These are phyloP conservation scores for Anas bahamensis DNA, from an alignment of 2,797 vertebrate species.

Conservation along the genomic window DNA sequence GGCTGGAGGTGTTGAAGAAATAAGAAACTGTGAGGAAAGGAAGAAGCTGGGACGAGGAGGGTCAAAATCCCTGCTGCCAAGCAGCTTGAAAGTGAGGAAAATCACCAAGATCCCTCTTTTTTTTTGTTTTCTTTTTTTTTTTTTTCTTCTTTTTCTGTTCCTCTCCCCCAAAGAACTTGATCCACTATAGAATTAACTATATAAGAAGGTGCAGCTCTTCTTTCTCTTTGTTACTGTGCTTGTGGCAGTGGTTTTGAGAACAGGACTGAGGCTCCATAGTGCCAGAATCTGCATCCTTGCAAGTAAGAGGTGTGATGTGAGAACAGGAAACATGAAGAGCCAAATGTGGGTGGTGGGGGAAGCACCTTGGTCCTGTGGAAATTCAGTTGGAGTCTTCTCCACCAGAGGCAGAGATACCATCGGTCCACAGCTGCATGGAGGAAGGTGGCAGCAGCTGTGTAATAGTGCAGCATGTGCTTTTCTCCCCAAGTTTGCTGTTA, in stretches of 20 bases:
- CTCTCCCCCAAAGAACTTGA: neutral
- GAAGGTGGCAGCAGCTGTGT: neutral
- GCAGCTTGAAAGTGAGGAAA: neutral
- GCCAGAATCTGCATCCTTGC: neutral
- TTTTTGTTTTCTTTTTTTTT: neutral
- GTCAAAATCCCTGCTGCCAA: conserved; percentile 46
- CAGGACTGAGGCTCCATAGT: neutral
- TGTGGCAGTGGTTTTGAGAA: neutral
- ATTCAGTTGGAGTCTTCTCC: neutral
- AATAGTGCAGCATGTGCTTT: neutral
- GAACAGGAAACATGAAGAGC: neutral
- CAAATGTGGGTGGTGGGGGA: neutral
- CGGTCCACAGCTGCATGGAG: neutral
- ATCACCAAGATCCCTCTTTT: neutral
- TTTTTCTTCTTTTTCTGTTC: neutral
- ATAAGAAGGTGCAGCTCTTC: neutral
- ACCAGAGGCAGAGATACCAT: neutral
- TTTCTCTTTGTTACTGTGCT: neutral
- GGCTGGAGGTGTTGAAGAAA: conserved; percentile 25
- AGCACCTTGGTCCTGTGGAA: neutral
- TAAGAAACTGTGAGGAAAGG: neutral
- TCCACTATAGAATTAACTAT: neutral
- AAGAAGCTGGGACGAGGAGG: neutral
- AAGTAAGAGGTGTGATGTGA: neutral
- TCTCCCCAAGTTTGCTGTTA: neutral